These are phyloP conservation scores for Rhizomys pruinosus DNA, from an alignment of 2,113 vertebrate genomes.

Conservation along the genomic window DNA sequence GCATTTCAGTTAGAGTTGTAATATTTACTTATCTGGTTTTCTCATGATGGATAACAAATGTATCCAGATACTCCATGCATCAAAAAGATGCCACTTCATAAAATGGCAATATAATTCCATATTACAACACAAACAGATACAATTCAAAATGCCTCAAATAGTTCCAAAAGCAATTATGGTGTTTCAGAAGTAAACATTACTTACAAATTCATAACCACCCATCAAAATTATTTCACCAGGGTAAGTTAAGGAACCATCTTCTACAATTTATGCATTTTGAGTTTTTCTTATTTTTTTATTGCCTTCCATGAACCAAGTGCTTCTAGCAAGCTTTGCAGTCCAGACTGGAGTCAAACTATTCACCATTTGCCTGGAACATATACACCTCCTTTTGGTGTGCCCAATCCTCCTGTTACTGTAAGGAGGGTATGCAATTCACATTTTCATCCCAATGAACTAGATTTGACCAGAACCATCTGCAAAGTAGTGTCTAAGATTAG, in stretches of 20 bases:
- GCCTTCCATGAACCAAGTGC: slow-evolving; percentile 10
- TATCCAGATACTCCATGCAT: slow-evolving; percentile 76
- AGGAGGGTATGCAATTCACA: slow-evolving; percentile 71
- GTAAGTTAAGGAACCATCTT: slow-evolving; percentile 73
- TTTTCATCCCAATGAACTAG: slow-evolving; percentile 32
- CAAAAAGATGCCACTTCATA: slow-evolving; percentile 79
- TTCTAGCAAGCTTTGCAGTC: slow-evolving; percentile 59
- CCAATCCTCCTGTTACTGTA: slow-evolving; percentile 31
- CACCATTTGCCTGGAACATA: slow-evolving; percentile 29
- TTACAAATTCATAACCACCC: slow-evolving; percentile 74
- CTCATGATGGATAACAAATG: slow-evolving; percentile 81
- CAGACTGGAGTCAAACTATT: slow-evolving; percentile 58
- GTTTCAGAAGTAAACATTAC: slow-evolving; percentile 81
- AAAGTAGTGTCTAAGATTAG: slow-evolving; percentile 63
- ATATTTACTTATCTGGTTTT: slow-evolving; percentile 84
- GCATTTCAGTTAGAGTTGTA: slow-evolving; percentile 79
- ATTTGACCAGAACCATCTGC: slow-evolving; percentile 35
- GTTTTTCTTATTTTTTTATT: slow-evolving; percentile 70
- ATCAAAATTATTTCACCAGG: slow-evolving; percentile 73
- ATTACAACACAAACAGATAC: slow-evolving; percentile 80
- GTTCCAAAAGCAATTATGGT: slow-evolving; percentile 78
- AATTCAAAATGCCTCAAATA: slow-evolving; percentile 74
- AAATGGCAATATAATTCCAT: slow-evolving; percentile 77
- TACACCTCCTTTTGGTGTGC: background rate
- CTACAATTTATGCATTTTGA: slow-evolving; percentile 63